phyloP scores from a whole-genome alignment of 2,888 invertebrate genomes.

The Ophonus ardosiacus region DNA sequence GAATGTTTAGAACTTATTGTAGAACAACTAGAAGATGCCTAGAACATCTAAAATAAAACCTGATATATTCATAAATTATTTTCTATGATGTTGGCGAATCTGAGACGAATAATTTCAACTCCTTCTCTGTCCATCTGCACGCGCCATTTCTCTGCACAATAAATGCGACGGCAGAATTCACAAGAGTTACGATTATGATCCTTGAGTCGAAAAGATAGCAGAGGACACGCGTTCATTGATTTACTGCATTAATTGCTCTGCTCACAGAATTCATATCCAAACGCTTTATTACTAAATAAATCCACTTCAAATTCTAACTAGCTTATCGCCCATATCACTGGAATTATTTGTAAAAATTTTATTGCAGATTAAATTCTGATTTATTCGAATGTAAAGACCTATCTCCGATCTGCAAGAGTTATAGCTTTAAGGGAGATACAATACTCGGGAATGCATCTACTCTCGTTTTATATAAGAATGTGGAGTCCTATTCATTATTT shows the following conservation, averaged over 20 bases:
- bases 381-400: conserved; percentile 54
- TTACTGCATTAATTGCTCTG: neutral
- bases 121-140: neutral
- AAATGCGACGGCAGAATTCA: neutral
- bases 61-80: too few relatives aligned
- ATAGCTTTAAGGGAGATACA: neutral
- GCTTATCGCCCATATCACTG: neutral
- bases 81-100: too few relatives aligned
- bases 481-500: neutral
- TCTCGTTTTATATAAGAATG: neutral
- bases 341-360: too few relatives aligned
- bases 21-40: too few relatives aligned
- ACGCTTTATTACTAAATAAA: neutral
- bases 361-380: conserved; percentile 55
- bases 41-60: too few relatives aligned
- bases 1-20: too few relatives aligned
- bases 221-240: neutral
- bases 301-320: neutral
- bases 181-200: neutral
- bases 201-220: neutral
- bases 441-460: neutral
- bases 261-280: neutral
- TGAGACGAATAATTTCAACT: neutral
- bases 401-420: conserved; percentile 58
- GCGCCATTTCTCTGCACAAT: neutral